Evolutionary conservation across 2,888 invertebrate genomes (phyloP).

Genomic region (Agrenia bidenticulata): DNA sequence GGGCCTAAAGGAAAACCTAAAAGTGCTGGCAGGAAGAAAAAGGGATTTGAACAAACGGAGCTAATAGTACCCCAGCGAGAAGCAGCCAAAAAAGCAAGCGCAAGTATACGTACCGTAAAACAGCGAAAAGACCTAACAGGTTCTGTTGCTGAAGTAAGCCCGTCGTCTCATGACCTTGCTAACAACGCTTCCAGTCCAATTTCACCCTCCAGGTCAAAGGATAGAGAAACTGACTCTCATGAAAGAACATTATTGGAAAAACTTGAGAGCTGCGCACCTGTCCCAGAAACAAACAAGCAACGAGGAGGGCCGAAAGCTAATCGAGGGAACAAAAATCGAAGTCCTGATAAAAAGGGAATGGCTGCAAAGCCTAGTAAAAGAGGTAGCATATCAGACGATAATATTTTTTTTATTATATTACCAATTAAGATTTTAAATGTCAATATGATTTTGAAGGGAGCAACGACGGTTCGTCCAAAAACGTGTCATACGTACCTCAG

Average conservation of each 20-base stretch:
- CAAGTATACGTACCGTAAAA: constrained; percentile 70
- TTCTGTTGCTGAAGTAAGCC: no score
- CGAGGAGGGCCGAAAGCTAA: constrained; percentile 57
- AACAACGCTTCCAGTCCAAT: background rate
- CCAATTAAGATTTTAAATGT: constrained; percentile 53
- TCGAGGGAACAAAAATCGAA: constrained; percentile 52
- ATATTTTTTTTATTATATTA: background rate
- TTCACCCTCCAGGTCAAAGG: background rate
- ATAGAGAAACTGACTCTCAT: constrained; percentile 12
- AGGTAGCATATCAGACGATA: background rate
- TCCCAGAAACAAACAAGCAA: constrained; percentile 12
- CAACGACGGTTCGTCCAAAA: constrained; percentile 56
- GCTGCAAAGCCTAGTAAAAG: background rate
- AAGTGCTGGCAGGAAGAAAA: constrained; percentile 56
- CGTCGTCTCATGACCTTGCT: background rate
- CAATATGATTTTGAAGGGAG: constrained; percentile 67
- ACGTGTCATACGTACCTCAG: constrained; percentile 81
- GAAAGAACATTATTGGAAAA: constrained; percentile 17
- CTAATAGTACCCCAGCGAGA: constrained; percentile 85
- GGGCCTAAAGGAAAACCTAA: constrained; percentile 53
- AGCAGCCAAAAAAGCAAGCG: constrained; percentile 87
- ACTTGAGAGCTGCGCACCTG: constrained; percentile 5
- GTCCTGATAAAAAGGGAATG: constrained; percentile 54
- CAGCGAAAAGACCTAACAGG: constrained; percentile 59
- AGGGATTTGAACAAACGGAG: constrained; percentile 65